Percentiles rank a stretch among this genome's conserved stretches.
These are phyloP conservation scores for Trachythela sp. DNA, from an alignment of 64 coral and sea anemone genomes.

Conservation along the genomic window DNA sequence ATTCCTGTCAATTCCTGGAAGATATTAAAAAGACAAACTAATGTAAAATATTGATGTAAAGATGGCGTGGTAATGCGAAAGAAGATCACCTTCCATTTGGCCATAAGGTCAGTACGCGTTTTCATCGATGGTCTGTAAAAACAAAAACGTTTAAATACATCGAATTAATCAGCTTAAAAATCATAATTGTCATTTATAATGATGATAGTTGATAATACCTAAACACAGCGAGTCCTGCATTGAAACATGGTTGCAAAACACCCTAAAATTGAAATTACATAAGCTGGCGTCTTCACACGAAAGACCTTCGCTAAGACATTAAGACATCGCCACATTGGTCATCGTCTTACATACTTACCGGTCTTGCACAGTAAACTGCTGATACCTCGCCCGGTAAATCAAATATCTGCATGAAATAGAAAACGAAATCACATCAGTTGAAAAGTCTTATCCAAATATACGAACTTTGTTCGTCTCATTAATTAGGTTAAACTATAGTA, in stretches of 20 bases:
- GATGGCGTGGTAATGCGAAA: no score
- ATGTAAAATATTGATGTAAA: no score
- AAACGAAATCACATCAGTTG: no score
- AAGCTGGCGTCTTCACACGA: neutral
- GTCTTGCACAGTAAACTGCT: neutral
- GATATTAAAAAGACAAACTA: no score
- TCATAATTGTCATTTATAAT: neutral
- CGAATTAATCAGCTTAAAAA: no score
- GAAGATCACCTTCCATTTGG: neutral
- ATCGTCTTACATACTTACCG: neutral
- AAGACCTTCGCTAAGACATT: no score
- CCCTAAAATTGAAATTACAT: neutral
- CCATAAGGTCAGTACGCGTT: neutral
- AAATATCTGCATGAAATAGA: neutral
- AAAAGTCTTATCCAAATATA: neutral
- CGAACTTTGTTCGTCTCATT: neutral
- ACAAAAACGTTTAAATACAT: neutral
- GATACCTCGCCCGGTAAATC: neutral
- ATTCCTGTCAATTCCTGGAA: neutral
- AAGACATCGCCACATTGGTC: no score
- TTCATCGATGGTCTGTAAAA: neutral
- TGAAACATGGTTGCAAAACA: slow-evolving; percentile 74
- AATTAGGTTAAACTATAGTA: neutral
- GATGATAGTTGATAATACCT: neutral
- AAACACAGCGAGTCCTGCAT: slow-evolving; percentile 74